These are phyloP conservation scores for Pimpla rufipes DNA, from an alignment of 2,888 invertebrate species.

Conservation along the genomic window DNA sequence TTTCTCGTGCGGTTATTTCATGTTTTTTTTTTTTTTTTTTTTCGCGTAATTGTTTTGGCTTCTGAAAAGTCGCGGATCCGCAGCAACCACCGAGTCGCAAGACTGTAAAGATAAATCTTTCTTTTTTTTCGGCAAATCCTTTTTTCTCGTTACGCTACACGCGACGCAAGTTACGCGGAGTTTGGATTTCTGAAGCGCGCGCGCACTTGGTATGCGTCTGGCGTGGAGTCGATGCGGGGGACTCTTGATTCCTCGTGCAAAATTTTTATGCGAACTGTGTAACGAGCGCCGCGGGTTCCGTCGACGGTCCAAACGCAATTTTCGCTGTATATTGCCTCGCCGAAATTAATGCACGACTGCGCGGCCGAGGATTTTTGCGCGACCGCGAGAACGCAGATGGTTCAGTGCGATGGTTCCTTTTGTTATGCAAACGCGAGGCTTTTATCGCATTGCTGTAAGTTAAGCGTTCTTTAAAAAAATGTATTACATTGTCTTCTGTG, in stretches of 20 bases:
- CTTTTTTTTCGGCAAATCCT: neutral
- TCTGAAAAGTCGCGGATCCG: slow-evolving; percentile 18
- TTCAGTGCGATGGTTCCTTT: slow-evolving; percentile 13
- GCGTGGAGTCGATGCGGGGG: slow-evolving; percentile 47
- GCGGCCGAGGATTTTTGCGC: slow-evolving; percentile 24
- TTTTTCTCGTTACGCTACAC: neutral
- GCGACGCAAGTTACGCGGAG: slow-evolving; percentile 28
- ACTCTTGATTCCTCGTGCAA: slow-evolving; percentile 43
- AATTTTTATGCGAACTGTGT: slow-evolving; percentile 46
- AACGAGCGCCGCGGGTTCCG: slow-evolving; percentile 48
- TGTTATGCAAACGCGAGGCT: slow-evolving; percentile 40
- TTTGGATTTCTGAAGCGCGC: slow-evolving; percentile 37
- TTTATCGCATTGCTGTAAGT: slow-evolving; percentile 30
- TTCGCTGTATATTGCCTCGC: neutral
- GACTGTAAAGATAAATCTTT: slow-evolving; percentile 24
- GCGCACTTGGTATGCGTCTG: slow-evolving; percentile 59
- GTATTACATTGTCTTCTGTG: neutral
- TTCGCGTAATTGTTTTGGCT: slow-evolving; percentile 24
- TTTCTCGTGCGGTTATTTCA: neutral
- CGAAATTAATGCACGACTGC: slow-evolving; percentile 46
- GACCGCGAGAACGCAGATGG: slow-evolving; percentile 16
- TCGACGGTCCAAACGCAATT: neutral
- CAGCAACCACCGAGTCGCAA: slow-evolving; percentile 5
- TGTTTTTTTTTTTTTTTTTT: neutral
- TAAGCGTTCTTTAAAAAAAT: neutral